Evolutionary conservation across 2,888 invertebrate species (phyloP).

Genomic region (Hypercompe scribonia): DNA sequence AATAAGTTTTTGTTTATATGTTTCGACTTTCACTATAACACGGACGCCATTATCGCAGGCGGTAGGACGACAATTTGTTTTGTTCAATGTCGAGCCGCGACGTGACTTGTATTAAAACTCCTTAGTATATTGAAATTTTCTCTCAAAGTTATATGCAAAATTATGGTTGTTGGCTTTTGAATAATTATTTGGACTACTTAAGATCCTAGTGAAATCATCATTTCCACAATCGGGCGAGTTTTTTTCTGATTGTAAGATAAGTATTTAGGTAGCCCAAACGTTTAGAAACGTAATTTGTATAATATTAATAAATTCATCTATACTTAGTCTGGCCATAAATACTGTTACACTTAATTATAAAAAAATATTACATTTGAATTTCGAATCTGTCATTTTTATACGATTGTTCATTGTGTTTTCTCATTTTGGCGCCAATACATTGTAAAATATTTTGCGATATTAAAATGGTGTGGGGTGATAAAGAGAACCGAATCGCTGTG

Average conservation of each 20-base stretch:
- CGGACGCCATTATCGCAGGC: constrained; percentile 22
- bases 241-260: background rate
- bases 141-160: background rate
- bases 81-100: constrained; percentile 41
- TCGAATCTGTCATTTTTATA: no score
- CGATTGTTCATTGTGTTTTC: no score
- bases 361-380: no score
- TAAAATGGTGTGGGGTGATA: no score
- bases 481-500: no score
- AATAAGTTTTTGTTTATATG: constrained; percentile 58
- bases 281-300: no score
- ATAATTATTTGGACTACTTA: background rate
- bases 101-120: constrained; percentile 51
- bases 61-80: constrained; percentile 53
- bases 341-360: no score
- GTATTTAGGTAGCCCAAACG: no score
- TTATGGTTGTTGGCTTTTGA: background rate
- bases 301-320: no score
- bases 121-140: background rate
- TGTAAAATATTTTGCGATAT: no score
- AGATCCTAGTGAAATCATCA: background rate
- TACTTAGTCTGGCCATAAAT: no score
- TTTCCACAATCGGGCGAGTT: background rate
- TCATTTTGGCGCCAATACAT: no score
- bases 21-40: constrained; percentile 60